Percentiles rank a stretch among this genome's conserved stretches.
phyloP scores from a whole-genome alignment of 1,140 invertebrate species.

The Aphidius ervi region DNA sequence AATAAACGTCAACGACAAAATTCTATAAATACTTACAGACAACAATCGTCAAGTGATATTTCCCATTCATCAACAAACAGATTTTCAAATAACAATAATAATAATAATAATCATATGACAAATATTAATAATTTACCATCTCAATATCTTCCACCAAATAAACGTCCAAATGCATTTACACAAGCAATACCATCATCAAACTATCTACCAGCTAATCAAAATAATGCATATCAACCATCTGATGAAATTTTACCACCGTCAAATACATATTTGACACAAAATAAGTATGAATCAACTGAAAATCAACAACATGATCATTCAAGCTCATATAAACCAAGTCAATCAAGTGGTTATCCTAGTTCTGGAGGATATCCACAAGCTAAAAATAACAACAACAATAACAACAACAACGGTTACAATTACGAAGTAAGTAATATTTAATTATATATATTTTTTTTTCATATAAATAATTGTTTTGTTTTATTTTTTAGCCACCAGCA shows the following conservation, averaged over 20 bases:
- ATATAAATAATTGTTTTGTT: constrained; percentile 16
- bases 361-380: constrained; percentile 7
- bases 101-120: constrained; percentile 9
- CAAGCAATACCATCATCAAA: constrained; percentile 17
- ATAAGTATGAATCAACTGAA: constrained; percentile 11
- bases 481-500: constrained; percentile 53
- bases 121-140: constrained; percentile 15
- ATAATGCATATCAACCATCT: constrained; percentile 17
- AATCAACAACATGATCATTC: constrained; percentile 14
- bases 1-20: constrained; percentile 6
- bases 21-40: constrained; percentile 5
- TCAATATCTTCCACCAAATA: constrained; percentile 21
- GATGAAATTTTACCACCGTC: constrained; percentile 13
- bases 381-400: neutral
- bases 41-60: constrained; percentile 3
- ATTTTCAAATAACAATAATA: too few species aligned
- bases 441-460: constrained; percentile 1
- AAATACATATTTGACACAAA: constrained; percentile 22
- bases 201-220: constrained; percentile 29
- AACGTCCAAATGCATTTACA: constrained; percentile 16
- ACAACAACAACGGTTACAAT: constrained; percentile 2
- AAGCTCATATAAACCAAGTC: constrained; percentile 1
- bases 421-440: constrained; percentile 13
- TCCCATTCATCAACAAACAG: neutral
- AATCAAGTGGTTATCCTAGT: constrained; percentile 17